phyloP scores from a whole-genome alignment of 2,113 vertebrate genomes.

The Craseonycteris thonglongyai region DNA sequence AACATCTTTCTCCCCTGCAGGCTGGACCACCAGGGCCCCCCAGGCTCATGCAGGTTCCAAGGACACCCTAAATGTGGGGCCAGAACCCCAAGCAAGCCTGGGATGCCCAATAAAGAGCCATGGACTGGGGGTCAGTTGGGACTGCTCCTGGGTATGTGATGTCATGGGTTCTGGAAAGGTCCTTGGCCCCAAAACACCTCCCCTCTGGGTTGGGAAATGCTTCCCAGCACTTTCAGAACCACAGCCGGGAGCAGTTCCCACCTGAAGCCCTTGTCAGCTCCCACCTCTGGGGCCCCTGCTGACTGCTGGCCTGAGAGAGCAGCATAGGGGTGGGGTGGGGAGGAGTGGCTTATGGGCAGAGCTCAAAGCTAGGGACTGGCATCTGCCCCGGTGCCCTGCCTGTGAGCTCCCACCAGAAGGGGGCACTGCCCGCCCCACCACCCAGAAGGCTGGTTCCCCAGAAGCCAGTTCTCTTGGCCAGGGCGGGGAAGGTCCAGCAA shows the following conservation, averaged over 20 bases:
- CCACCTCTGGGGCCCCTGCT: background rate
- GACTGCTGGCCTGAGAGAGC: conserved; percentile 18
- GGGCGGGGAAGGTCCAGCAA: background rate
- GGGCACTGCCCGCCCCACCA: background rate
- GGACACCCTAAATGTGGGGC: background rate
- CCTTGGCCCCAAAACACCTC: conserved; percentile 49
- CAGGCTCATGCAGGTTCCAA: background rate
- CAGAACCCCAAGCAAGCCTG: background rate
- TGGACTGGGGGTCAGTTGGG: background rate
- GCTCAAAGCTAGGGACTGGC: background rate
- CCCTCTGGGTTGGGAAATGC: conserved; percentile 28
- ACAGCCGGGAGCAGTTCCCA: background rate
- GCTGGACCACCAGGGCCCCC: background rate
- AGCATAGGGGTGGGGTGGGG: background rate
- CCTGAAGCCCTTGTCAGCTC: conserved; percentile 5
- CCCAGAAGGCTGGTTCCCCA: background rate
- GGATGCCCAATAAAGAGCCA: background rate
- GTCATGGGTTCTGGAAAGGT: conserved; percentile 45
- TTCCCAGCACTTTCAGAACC: conserved; percentile 31
- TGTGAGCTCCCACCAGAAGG: background rate
- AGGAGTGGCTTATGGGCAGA: background rate
- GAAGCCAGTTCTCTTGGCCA: background rate
- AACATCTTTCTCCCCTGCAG: background rate
- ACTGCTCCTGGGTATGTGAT: background rate
- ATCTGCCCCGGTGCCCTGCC: background rate